Percentiles rank a stretch among this genome's conserved stretches.
These are phyloP conservation scores for Temnothorax ravouxi DNA, from an alignment of 2,888 invertebrate species.

Conservation along the genomic window DNA sequence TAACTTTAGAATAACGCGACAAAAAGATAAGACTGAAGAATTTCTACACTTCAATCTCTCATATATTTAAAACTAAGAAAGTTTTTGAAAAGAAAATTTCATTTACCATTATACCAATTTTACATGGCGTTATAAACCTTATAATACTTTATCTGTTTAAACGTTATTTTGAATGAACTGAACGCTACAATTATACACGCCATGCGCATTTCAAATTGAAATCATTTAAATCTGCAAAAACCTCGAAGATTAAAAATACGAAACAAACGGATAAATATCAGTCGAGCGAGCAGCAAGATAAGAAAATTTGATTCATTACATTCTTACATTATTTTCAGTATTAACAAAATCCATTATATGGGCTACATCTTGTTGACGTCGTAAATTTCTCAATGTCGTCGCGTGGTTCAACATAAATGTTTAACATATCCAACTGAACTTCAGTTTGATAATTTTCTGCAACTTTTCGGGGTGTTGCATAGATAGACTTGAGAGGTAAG, in stretches of 20 bases:
- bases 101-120: not conserved
- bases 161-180: not conserved
- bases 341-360: not conserved
- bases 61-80: not conserved
- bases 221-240: not conserved
- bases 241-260: not conserved
- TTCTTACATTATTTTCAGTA: not conserved
- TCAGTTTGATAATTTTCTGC: conserved; percentile 48
- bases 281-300: not conserved
- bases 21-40: not conserved
- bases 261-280: not conserved
- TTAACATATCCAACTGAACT: conserved; percentile 27
- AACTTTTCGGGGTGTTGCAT: conserved; percentile 48
- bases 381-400: not conserved
- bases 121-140: not conserved
- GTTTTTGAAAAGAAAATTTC: not conserved
- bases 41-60: not conserved
- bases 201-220: not conserved
- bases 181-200: not conserved
- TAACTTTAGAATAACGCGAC: not conserved
- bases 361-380: not conserved
- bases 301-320: not conserved
- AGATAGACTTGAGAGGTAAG: conserved; percentile 27
- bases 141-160: not conserved
- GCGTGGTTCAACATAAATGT: not conserved